These are phyloP conservation scores for Latheticus oryzae DNA, from an alignment of 2,888 invertebrate species.

Conservation along the genomic window DNA sequence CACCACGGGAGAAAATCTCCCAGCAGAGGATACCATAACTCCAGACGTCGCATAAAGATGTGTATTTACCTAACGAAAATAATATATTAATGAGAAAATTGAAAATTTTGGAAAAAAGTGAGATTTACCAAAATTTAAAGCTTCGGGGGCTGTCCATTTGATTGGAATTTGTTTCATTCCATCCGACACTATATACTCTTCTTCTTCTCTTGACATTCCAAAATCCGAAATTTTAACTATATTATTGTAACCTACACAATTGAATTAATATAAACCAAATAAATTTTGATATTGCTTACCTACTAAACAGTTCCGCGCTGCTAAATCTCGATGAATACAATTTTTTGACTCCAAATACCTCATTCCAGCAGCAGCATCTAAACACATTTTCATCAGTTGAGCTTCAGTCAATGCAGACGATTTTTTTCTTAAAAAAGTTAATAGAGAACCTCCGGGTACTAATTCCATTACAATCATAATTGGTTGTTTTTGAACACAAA, in stretches of 20 bases:
- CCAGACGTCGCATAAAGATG: constrained; percentile 96
- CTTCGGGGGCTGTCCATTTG: constrained; percentile 98
- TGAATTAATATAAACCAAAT: constrained; percentile 3
- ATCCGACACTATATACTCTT: constrained; percentile 96
- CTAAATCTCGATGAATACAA: constrained; percentile 96
- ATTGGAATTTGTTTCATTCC: constrained; percentile 99
- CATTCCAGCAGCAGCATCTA: constrained; percentile 95
- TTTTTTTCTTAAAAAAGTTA: constrained; percentile 88
- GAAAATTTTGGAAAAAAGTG: not conserved
- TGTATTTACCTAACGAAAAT: constrained; percentile 85
- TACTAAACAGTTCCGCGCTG: constrained; percentile 93
- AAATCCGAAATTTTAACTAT: constrained; percentile 97
- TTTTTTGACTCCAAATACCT: constrained; percentile 94
- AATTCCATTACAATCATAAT: constrained; percentile 99
- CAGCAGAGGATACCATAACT: constrained; percentile 96
- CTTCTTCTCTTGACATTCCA: constrained; percentile 97
- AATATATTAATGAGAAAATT: constrained; percentile 13
- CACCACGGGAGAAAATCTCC: constrained; percentile 96
- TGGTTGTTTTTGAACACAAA: constrained; percentile 97
- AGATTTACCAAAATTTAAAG: constrained; percentile 87
- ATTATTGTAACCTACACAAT: constrained; percentile 75
- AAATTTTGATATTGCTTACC: constrained; percentile 67
- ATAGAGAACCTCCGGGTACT: constrained; percentile 90
- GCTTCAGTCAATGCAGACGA: constrained; percentile 72
- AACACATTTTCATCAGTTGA: constrained; percentile 87